Evolutionary conservation across 2,888 invertebrate species (phyloP).

Genomic region (Oeneis ivallda): DNA sequence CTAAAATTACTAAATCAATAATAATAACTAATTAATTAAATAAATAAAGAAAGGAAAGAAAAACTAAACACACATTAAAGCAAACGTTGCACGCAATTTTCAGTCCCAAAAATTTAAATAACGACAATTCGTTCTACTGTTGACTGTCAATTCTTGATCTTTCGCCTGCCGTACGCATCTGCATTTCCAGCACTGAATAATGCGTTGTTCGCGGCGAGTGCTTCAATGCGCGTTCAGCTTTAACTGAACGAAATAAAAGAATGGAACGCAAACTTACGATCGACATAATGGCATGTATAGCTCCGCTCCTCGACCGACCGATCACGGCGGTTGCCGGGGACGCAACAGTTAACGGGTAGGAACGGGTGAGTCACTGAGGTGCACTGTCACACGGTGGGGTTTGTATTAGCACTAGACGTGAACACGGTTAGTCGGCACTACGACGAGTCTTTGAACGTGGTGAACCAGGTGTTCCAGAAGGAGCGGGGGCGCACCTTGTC

Average conservation of each 20-base stretch:
- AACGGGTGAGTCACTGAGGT: conserved; percentile 49
- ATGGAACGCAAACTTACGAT: conserved; percentile 69
- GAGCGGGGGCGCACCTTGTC: conserved; percentile 88
- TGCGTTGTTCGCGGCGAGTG: background rate
- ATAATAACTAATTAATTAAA: conserved; percentile 17
- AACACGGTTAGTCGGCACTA: conserved; percentile 32
- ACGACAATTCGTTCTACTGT: background rate
- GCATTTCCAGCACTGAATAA: background rate
- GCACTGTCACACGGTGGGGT: conserved; percentile 63
- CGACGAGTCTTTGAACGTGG: conserved; percentile 68
- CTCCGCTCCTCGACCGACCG: conserved; percentile 37
- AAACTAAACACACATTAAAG: conserved; percentile 2
- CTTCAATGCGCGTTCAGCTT: background rate
- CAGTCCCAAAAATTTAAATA: background rate
- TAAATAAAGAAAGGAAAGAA: conserved; percentile 3
- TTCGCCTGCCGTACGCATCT: too few relatives aligned
- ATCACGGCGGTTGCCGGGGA: conserved; percentile 26
- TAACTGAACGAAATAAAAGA: conserved; percentile 43
- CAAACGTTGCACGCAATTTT: background rate
- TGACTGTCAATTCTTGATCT: too few relatives aligned
- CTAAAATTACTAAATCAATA: conserved; percentile 7
- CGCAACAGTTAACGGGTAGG: conserved; percentile 21
- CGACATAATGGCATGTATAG: conserved; percentile 77
- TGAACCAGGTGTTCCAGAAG: conserved; percentile 84
- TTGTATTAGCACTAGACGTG: conserved; percentile 46